Percentiles rank a stretch among this genome's conserved stretches.
These are phyloP conservation scores for Mycetomoellerius zeteki DNA, from an alignment of 1,140 invertebrate species.

Conservation along the genomic window DNA sequence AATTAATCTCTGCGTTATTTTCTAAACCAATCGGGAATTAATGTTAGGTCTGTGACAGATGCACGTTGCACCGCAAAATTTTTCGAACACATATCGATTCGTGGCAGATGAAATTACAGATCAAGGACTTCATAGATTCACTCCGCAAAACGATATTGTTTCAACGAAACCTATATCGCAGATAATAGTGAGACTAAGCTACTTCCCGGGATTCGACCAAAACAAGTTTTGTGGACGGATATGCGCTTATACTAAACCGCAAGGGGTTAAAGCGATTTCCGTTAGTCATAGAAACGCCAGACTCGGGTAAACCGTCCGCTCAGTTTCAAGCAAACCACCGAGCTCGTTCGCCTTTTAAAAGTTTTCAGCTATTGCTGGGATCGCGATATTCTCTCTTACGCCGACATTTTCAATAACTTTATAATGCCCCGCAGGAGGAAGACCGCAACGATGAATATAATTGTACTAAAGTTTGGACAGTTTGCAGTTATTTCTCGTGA, in stretches of 20 bases:
- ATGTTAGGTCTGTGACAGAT: neutral
- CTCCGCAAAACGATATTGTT: neutral
- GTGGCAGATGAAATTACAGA: neutral
- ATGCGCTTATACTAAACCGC: slow-evolving; percentile 56
- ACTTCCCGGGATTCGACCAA: slow-evolving; percentile 43
- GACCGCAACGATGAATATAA: slow-evolving; percentile 53
- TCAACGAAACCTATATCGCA: slow-evolving; percentile 14
- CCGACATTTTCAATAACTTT: slow-evolving; percentile 54
- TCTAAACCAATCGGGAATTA: neutral
- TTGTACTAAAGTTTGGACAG: slow-evolving; percentile 53
- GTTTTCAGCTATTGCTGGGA: slow-evolving; percentile 46
- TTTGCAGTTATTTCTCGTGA: slow-evolving; percentile 53
- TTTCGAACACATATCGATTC: neutral
- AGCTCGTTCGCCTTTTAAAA: slow-evolving; percentile 63
- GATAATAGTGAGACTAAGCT: slow-evolving; percentile 42
- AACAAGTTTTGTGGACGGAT: slow-evolving; percentile 62
- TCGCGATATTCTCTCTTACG: slow-evolving; percentile 31
- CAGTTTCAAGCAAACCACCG: slow-evolving; percentile 57
- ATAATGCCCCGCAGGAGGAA: slow-evolving; percentile 52
- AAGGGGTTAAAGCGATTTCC: slow-evolving; percentile 65
- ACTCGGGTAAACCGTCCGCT: slow-evolving; percentile 47
- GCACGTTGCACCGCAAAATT: neutral
- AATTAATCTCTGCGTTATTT: neutral
- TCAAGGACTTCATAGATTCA: neutral
- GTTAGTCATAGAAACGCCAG: slow-evolving; percentile 54